A percentile compares a stretch with the other conserved stretches of the same genome.
These are phyloP conservation scores for Heterocephalus glaber DNA, from an alignment of 2,113 vertebrate genomes.

Conservation along the genomic window DNA sequence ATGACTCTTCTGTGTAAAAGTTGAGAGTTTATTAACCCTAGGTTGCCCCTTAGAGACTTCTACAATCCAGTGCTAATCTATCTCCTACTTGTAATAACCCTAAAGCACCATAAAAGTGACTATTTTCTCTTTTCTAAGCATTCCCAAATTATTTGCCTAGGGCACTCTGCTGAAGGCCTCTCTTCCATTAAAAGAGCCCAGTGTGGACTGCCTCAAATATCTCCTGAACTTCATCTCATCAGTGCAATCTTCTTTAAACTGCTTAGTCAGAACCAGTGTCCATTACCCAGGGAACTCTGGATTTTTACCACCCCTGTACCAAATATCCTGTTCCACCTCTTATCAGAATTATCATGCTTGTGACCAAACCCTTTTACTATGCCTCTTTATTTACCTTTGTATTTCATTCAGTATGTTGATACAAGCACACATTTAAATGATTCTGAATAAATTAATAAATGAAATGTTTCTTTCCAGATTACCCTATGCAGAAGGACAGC, in stretches of 20 bases:
- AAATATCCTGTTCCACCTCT: background rate
- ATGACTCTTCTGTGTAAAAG: background rate
- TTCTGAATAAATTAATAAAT: background rate
- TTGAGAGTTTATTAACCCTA: background rate
- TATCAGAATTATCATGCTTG: background rate
- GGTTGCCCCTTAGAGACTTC: background rate
- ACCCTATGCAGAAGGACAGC: background rate
- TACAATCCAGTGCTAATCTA: background rate
- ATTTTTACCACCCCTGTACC: background rate
- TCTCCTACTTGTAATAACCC: background rate
- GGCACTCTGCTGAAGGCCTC: background rate
- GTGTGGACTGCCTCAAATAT: background rate
- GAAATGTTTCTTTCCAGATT: background rate
- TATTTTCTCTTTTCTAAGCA: conserved; percentile 25
- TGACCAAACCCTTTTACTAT: background rate
- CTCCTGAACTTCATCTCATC: background rate
- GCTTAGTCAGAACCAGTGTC: background rate
- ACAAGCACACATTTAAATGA: background rate
- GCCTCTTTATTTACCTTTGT: background rate
- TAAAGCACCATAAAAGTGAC: background rate
- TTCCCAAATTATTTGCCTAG: background rate
- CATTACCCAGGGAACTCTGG: background rate
- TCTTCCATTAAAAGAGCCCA: background rate
- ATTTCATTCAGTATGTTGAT: background rate
- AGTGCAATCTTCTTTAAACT: background rate